Evolutionary conservation across 2,888 invertebrate genomes (phyloP), one percentile per base, ranked within the genome.

Genomic region (Athrips mouffetella): DNA sequence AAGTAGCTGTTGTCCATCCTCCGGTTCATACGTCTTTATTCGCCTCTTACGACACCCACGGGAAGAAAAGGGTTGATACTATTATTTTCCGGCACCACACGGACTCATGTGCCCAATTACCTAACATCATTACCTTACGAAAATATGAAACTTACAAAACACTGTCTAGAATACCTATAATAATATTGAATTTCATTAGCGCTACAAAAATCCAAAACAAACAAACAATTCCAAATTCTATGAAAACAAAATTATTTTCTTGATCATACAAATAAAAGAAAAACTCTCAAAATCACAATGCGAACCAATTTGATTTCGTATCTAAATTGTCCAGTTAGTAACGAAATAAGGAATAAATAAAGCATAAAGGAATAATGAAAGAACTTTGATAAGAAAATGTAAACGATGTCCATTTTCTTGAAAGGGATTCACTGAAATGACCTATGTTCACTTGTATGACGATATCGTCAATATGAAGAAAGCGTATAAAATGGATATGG

Each of bases 281-380:
- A 47, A 13, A 35, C 11, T 35, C 49, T 2, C 21, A 27, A 37
- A 49, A 41, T 41, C 46, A 31, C 18, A 15, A 39, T 25, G 45
- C 45, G 30, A 23, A 31, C 21, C 15, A 16, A 27, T 49, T 49
- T 47, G 50, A 47, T 52, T 48, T 23, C 51, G 33, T 58, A 56
- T 59, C 58, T 58, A 51, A 57, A 62, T 60, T 50, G 58, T 52
- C 50, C 51, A 50, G 53, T 57, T 46, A 58, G 52, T 54, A 58
- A 57, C 61, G 8, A 4, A 40, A 4, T 25, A 8, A 20, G 21
- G 40, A 25, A 40, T 40, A 40, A 40, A 40, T 25, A 25, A 40
- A 40, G 40, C 40, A 59, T 64, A 57, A 63, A 60, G 64, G 59
- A 60, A 65, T 65, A 66, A 63, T 55, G 60, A 61, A 60, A 49